Percentiles rank a stretch among this genome's conserved stretches.
These are phyloP conservation scores for Papilio polytes DNA, from an alignment of 1,140 invertebrate species.

Conservation along the genomic window DNA sequence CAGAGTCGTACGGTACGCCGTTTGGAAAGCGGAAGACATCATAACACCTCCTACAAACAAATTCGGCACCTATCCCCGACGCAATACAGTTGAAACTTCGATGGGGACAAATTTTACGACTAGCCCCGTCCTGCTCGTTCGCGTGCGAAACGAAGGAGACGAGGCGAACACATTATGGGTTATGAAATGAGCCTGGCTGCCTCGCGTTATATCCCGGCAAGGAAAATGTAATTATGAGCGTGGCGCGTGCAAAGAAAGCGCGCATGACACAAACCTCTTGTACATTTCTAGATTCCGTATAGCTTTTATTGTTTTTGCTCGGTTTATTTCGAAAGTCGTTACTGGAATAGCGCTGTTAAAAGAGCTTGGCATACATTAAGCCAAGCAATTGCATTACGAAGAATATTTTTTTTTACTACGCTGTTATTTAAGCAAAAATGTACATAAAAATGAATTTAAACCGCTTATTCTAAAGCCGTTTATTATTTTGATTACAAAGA, in stretches of 20 bases:
- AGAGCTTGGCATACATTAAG: conserved; percentile 4
- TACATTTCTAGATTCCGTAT: conserved; percentile 39
- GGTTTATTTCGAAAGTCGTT: conserved; percentile 28
- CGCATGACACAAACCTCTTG: conserved; percentile 53
- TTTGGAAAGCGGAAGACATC: conserved; percentile 68
- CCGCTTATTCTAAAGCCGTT: too few species aligned
- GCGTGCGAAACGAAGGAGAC: conserved; percentile 51
- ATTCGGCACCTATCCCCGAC: conserved; percentile 56
- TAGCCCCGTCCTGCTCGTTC: conserved; percentile 53
- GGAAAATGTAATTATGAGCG: conserved; percentile 78
- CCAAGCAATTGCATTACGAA: background rate
- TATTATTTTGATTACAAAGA: background rate
- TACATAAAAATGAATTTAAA: too few species aligned
- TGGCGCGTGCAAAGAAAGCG: conserved; percentile 71
- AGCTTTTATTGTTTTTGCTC: conserved; percentile 38
- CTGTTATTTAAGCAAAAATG: too few species aligned
- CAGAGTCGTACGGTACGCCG: conserved; percentile 65
- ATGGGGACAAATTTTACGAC: conserved; percentile 60
- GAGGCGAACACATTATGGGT: conserved; percentile 69
- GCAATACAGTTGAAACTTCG: conserved; percentile 67
- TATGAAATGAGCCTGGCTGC: conserved; percentile 76
- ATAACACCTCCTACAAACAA: conserved; percentile 50
- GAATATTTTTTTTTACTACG: background rate
- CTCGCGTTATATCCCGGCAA: conserved; percentile 66
- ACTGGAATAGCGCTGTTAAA: conserved; percentile 20